Evolutionary conservation across 2,113 vertebrate genomes (phyloP), one percentile per base, ranked within the genome.

Genomic region (Leuciscus idus): DNA sequence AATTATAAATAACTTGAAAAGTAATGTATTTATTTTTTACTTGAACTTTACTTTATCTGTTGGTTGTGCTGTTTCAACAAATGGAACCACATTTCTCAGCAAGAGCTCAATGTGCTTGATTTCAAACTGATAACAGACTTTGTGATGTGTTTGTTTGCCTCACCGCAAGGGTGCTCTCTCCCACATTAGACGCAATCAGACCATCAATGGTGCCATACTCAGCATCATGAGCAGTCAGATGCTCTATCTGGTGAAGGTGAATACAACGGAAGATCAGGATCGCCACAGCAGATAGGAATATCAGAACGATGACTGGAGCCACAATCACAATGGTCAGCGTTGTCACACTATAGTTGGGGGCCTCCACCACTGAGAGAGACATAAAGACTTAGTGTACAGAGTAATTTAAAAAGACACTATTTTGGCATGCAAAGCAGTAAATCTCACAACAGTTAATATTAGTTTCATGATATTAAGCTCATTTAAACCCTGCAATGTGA

Each of bases 191-290:
- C 5, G 98, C 97, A 82, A 99, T 99, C 62, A 99, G 97, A 8
- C 98, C 98, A 79, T 99, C 98, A 0, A 99, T 98, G 2, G 98
- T 97, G 85, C 98, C 98, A 0, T 99, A 99, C 66, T 99, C 98
- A 2, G 97, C 98, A 74, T 99, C 98, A 50, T 97, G 95, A 0
- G 97, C 95, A 0, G 95, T 97, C 39, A 99, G 94, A 52, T 97
- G 95, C 90, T 99, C 97, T 95, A 99, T 97, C 57, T 97, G 97
- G 89, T 95, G 96, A 62, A 95, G 95, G 91, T 97, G 96, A 85
- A 98, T 95, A 86, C 96, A 97, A 72, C 95, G 95, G 90, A 99
- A 95, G 81, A 97, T 93, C 19, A 98, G 93, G 90, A 97, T 94
- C 19, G 97, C 95, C 6, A 96, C 87, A 0, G 93, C 93, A 23